A percentile compares a stretch with the other conserved stretches of the same genome.
Evolutionary conservation across 2,888 invertebrate genomes (phyloP).

Genomic region (Polyommatus icarus): DNA sequence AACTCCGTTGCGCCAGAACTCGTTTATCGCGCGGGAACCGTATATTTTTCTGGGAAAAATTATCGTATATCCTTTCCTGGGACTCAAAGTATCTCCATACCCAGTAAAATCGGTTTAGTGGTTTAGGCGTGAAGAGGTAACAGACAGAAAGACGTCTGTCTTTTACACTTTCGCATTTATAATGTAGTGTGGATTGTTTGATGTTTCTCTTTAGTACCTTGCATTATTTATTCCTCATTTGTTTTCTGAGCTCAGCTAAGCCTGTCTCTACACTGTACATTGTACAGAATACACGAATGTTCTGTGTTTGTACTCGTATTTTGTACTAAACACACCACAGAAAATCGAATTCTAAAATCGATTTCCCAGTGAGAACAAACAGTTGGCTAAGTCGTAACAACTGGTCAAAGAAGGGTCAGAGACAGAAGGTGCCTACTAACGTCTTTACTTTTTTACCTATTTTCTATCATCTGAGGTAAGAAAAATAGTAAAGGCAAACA

Average conservation of each 20-base stretch:
- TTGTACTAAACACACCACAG: background rate
- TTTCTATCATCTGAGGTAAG: too few species aligned
- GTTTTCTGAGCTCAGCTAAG: background rate
- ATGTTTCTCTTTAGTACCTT: background rate
- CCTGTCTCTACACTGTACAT: background rate
- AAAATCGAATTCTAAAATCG: slow-evolving; percentile 63
- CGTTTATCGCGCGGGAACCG: too few species aligned
- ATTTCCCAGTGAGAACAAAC: slow-evolving; percentile 62
- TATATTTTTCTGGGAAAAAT: too few species aligned
- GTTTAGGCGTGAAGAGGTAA: too few species aligned
- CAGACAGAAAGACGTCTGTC: too few species aligned
- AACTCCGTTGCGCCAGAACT: too few species aligned
- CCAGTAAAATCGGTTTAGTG: too few species aligned
- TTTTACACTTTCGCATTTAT: too few species aligned
- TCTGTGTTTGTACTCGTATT: background rate
- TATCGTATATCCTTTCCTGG: too few species aligned
- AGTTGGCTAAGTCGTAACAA: slow-evolving; percentile 55
- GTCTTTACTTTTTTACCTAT: background rate
- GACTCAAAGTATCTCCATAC: too few species aligned
- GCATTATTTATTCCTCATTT: background rate
- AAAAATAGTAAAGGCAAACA: too few species aligned
- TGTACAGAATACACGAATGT: background rate
- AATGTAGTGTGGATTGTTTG: too few species aligned
- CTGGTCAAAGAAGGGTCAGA: slow-evolving; percentile 43
- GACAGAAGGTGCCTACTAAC: background rate